Percentiles rank a stretch among this genome's conserved stretches.
phyloP scores from a whole-genome alignment of 2,888 invertebrate species.

The Clepsis dumicolana region DNA sequence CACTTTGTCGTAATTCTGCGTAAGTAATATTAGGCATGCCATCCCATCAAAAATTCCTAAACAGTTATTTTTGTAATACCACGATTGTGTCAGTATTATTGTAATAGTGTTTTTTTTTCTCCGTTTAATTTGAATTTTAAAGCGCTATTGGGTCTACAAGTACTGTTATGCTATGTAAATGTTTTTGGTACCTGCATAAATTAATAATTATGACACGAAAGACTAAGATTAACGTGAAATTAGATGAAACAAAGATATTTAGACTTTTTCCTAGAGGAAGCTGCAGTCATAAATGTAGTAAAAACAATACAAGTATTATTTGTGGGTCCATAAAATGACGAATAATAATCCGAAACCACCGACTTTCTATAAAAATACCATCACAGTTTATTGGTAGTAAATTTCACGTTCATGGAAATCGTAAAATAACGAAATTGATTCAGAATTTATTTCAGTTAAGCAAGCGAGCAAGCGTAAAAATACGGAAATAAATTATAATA shows the following conservation, averaged over 20 bases:
- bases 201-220: too few relatives aligned
- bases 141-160: too few relatives aligned
- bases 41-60: too few relatives aligned
- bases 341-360: constrained; percentile 27
- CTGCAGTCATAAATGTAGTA: background rate
- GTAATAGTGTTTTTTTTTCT: too few relatives aligned
- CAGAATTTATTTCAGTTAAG: constrained; percentile 31
- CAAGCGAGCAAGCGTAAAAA: too few relatives aligned
- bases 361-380: constrained; percentile 36
- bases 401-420: constrained; percentile 37
- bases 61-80: too few relatives aligned
- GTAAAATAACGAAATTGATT: constrained; percentile 41
- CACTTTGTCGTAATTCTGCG: constrained; percentile 24
- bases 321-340: constrained; percentile 22
- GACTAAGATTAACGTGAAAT: too few relatives aligned
- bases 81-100: too few relatives aligned
- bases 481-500: constrained; percentile 19
- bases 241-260: background rate
- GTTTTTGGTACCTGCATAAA: too few relatives aligned
- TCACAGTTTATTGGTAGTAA: constrained; percentile 35
- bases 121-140: too few relatives aligned
- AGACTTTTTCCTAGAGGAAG: background rate
- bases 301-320: constrained; percentile 1
- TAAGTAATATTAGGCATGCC: background rate
- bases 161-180: too few relatives aligned